phyloP scores from a whole-genome alignment of 2,797 vertebrate species.

The Borostomias antarcticus region DNA sequence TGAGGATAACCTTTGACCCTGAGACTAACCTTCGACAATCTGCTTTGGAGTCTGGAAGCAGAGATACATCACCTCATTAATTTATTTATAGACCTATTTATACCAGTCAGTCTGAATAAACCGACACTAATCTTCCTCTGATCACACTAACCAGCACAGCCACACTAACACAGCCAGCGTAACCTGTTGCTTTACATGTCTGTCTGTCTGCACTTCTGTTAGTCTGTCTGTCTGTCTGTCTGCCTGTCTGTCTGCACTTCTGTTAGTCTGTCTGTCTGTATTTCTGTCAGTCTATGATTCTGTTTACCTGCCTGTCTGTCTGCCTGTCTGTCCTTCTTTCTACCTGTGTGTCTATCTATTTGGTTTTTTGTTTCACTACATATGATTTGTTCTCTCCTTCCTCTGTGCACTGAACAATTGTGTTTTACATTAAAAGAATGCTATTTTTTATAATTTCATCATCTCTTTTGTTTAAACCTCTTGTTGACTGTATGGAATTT shows the following conservation, averaged over 20 bases:
- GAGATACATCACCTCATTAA: slow-evolving; percentile 64
- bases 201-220: not conserved
- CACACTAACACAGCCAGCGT: too few relatives aligned
- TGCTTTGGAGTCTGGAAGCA: slow-evolving; percentile 55
- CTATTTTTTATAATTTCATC: slow-evolving; percentile 24
- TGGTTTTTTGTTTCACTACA: too few relatives aligned
- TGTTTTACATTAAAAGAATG: slow-evolving; percentile 22
- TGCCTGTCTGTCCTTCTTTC: too few relatives aligned
- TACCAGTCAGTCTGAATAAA: slow-evolving; percentile 27
- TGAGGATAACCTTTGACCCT: too few relatives aligned
- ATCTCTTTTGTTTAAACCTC: not conserved
- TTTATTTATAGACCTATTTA: slow-evolving; percentile 83
- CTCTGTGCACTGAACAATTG: slow-evolving; percentile 45
- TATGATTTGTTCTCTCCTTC: slow-evolving; percentile 30
- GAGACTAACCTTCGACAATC: slow-evolving; percentile 53
- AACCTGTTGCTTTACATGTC: too few relatives aligned
- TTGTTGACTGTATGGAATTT: too few relatives aligned
- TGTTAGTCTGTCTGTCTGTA: slow-evolving; percentile 11
- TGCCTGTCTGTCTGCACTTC: not conserved
- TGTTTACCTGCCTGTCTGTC: too few relatives aligned
- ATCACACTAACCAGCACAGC: not conserved
- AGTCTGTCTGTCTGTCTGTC: not conserved
- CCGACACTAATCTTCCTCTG: not conserved
- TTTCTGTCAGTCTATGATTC: not conserved
- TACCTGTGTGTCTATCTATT: slow-evolving; percentile 1